Base-by-base conservation (phyloP, 1,140 invertebrate species). In the Diorhabda sublineata region DNA sequence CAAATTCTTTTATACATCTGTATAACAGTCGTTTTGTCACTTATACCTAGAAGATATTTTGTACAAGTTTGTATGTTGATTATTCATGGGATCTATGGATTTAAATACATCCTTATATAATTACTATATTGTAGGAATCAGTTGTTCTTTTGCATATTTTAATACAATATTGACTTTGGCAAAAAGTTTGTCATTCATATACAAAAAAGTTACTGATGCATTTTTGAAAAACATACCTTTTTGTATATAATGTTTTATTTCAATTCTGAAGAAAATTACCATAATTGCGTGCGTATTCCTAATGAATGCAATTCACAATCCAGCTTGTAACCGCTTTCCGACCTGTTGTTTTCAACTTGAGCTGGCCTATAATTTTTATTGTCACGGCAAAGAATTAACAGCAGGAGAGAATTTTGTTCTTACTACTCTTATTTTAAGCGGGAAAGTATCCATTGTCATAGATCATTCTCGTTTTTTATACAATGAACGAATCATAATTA, bases 341-440 rank as follows among this genome's bases (percentile, higher is more conserved):
- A 84, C 84, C 84, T 83, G 85, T 85, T 86, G 85, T 86, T 86
- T 85, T 85, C 85, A 84, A 85, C 82, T 84, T 82, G 83, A 85
- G 83, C 84, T 84, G 85, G 84, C 83, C 84, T 86, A 86, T 86
- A 86, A 86, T 86, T 86, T 85, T 86, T 86, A 85, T 86, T 86
- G 85, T 86, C 84, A 66, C 64, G 64, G 52, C 11, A 58, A 58
- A 66, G 64, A 66, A 66, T 41, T 66, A 66, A 66, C 64, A 66
- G 64, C 64, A 45, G 64, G 64, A 58, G 11, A 58, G 64, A 58
- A 45, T 66, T 41, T 66, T 58, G 57, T 56, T 66, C 57, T 42
- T 66, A 9, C 61, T 45, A 26, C 66, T 73, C 72, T 75, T 75
- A 74, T 75, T 75, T 72, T 75, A 70, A n/a, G n/a, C 47, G 47